Conservation (phyloP, 1,140 invertebrate species). For the Drosophila grimshawi region DNA sequence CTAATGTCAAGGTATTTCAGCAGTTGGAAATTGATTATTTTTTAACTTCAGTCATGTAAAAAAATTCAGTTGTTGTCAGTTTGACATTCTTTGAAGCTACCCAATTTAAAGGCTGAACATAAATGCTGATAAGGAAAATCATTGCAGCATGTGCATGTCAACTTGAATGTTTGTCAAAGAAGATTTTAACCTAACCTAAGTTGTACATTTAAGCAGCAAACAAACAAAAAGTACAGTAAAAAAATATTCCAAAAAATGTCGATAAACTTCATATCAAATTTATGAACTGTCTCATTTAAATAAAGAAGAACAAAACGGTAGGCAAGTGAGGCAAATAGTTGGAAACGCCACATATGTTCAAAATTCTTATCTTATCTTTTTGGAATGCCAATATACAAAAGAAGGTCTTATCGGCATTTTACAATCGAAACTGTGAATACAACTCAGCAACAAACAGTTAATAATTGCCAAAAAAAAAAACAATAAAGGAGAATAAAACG, state of each 20-base stretch:
- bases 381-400: conserved; percentile 68
- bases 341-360: conserved; percentile 32
- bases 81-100: conserved; percentile 8
- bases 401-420: conserved; percentile 53
- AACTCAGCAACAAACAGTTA: conserved; percentile 59
- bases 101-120: conserved; percentile 23
- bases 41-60: background rate
- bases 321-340: conserved; percentile 45
- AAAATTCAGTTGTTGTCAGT: conserved; percentile 23
- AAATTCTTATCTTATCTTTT: conserved; percentile 65
- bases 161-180: too few relatives aligned
- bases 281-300: conserved; percentile 39
- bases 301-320: conserved; percentile 38
- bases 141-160: too few relatives aligned
- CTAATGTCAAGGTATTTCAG: conserved; percentile 17
- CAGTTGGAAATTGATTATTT: conserved; percentile 17
- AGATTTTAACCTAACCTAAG: too few relatives aligned
- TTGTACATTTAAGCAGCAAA: too few relatives aligned
- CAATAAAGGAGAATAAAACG: background rate
- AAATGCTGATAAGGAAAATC: conserved; percentile 6
- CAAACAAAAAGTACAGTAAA: background rate
- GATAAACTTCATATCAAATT: background rate
- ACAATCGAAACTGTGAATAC: conserved; percentile 38
- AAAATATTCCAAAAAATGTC: background rate
- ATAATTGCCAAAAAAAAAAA: conserved; percentile 49